Evolutionary conservation across 1,140 invertebrate species (phyloP).

Genomic region (Schmidtea mediterranea): DNA sequence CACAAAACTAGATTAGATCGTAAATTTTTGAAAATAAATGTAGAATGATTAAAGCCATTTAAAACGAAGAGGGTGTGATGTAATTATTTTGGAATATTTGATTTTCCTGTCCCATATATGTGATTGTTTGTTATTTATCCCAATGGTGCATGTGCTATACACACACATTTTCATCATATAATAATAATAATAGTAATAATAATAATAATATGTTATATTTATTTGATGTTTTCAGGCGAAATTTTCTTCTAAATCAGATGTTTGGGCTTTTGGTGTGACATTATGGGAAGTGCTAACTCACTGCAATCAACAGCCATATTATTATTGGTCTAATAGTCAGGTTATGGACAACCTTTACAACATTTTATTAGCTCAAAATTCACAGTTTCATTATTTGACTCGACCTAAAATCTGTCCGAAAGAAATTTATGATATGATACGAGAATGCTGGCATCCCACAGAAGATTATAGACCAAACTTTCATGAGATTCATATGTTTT

Average conservation of each 20-base stretch:
- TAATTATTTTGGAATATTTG: too few relatives aligned
- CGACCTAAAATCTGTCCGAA: conserved; percentile 54
- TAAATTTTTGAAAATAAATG: too few relatives aligned
- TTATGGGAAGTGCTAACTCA: conserved; percentile 65
- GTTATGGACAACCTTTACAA: conserved; percentile 38
- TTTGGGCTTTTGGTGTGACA: conserved; percentile 62
- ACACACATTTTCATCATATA: too few relatives aligned
- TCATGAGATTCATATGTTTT: conserved; percentile 59
- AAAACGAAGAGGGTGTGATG: too few relatives aligned
- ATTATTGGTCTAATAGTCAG: conserved; percentile 44
- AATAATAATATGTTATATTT: too few relatives aligned
- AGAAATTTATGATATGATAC: conserved; percentile 70
- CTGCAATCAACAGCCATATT: conserved; percentile 50
- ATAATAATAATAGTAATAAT: too few relatives aligned
- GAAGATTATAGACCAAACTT: conserved; percentile 47
- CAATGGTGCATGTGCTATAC: too few relatives aligned
- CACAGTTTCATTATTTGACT: conserved; percentile 33
- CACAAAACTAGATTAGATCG: too few relatives aligned
- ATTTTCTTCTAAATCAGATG: conserved; percentile 54
- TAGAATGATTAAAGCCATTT: too few relatives aligned
- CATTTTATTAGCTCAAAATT: conserved; percentile 11
- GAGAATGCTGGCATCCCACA: conserved; percentile 66
- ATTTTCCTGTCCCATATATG: too few relatives aligned
- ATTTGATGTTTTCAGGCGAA: conserved; percentile 31
- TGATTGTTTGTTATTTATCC: too few relatives aligned